Percentiles rank a stretch among this genome's conserved stretches.
phyloP scores from a whole-genome alignment of 2,888 invertebrate genomes.

The Cacoxenus indagator region DNA sequence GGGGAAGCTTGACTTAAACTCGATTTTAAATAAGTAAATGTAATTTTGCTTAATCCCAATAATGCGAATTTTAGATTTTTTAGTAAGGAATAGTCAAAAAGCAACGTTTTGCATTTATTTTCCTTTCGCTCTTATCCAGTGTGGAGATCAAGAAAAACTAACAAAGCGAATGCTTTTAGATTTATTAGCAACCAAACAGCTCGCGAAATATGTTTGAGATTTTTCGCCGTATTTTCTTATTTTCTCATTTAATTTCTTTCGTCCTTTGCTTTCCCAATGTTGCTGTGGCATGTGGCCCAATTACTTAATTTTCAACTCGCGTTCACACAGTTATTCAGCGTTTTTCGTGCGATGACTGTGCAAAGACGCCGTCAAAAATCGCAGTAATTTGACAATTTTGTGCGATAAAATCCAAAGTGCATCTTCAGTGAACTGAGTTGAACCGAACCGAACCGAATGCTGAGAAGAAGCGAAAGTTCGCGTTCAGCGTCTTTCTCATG shows the following conservation, averaged over 20 bases:
- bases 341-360: not conserved
- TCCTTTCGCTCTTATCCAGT: not conserved
- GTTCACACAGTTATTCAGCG: constrained; percentile 33
- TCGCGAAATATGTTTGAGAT: no score
- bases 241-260: no score
- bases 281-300: constrained; percentile 30
- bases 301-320: constrained; percentile 63
- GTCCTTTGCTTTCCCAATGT: no score
- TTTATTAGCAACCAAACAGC: no score
- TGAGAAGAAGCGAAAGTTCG: constrained; percentile 29
- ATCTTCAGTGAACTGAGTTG: constrained; percentile 47
- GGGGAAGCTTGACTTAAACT: no score
- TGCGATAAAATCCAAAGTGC: constrained; percentile 53
- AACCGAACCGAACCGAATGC: not conserved
- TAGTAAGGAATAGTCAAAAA: no score
- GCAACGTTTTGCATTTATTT: not conserved
- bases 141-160: not conserved
- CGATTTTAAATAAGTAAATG: no score
- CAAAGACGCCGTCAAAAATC: no score
- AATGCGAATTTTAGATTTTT: no score
- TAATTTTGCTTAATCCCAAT: no score
- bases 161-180: constrained; percentile 41
- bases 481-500: constrained; percentile 50
- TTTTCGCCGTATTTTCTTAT: no score
- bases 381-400: constrained; percentile 36